These are phyloP conservation scores for Gibbula magus DNA, from an alignment of 2,888 invertebrate genomes.

Conservation along the genomic window DNA sequence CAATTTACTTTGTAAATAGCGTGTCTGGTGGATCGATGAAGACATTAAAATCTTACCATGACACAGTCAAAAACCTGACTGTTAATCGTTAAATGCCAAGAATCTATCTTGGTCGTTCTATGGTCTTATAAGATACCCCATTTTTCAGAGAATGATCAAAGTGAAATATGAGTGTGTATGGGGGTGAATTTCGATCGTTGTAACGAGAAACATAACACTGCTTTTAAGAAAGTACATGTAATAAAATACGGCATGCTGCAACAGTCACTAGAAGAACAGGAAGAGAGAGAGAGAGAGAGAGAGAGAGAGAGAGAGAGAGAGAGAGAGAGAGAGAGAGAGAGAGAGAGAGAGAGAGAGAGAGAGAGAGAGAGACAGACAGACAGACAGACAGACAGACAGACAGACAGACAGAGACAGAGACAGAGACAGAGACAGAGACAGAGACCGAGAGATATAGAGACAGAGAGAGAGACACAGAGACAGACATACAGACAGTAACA, in stretches of 20 bases:
- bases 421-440: no score
- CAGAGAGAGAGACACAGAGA: no score
- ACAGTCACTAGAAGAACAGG: background rate
- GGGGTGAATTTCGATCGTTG: background rate
- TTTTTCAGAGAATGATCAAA: background rate
- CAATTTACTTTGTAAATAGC: no score
- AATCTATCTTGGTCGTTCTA: no score
- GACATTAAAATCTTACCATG: no score
- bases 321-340: background rate
- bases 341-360: background rate
- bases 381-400: slow-evolving; percentile 7
- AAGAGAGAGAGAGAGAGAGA: background rate
- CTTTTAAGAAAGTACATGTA: background rate
- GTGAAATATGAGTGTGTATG: background rate
- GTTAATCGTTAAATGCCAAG: no score
- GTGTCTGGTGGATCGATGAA: no score
- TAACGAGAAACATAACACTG: background rate
- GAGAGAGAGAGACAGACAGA: slow-evolving; percentile 16
- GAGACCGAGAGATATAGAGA: no score
- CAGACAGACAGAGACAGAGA: background rate
- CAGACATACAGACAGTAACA: no score
- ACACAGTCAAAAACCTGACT: no score
- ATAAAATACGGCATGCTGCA: background rate
- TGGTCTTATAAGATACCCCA: background rate
- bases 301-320: background rate